Evolutionary conservation across 2,113 vertebrate genomes (phyloP), one percentile per base, ranked within the genome.

Genomic region (Nothobranchius kuhntae): DNA sequence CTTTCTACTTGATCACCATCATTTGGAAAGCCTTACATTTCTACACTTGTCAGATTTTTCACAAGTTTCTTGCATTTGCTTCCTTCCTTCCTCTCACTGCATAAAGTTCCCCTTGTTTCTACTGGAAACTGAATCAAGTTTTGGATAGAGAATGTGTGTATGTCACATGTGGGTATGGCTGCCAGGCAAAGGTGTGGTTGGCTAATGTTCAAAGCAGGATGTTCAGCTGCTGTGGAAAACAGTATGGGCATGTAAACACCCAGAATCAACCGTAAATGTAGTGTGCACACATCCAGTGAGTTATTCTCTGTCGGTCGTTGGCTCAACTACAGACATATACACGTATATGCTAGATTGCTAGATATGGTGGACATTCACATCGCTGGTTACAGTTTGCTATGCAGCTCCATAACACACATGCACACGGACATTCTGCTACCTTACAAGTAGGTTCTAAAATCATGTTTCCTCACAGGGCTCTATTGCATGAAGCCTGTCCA

Each of bases 91-190:
- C 55, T 60, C 46, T 59, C 21, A 0, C 65, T 35, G 53, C 67
- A 83, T 75, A 73, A 73, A 38, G 78, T 68, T 79, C 51, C 53
- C 73, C 52, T 82, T 55, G 58, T 81, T 81, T 86, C 65, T 26
- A 35, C 72, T 81, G 65, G 50, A 81, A 7, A 17, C 51, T 35
- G 77, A 74, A 81, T 53, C 56, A 58, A 65, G 59, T 14, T 47
- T 71, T 21, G 38, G 53, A 30, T 26, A 21, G 17, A 50, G 21
- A 58, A 17, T 47, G 57, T 56, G 46, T 17, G 55, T 54, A 47
- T 38, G 26, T 48, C 53, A 51, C 53, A n/a, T 30, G 30, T 30
- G 13, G 35, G 38, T 36, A 24, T n/a, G 45, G 55, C 40, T 3
- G 26, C 40, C 35, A 0, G 59, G 30, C 15, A 7, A 42, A 74